Percentiles rank a stretch among this genome's conserved stretches.
These are phyloP conservation scores for Trachops cirrhosus DNA, from an alignment of 2,797 vertebrate genomes.

Conservation along the genomic window DNA sequence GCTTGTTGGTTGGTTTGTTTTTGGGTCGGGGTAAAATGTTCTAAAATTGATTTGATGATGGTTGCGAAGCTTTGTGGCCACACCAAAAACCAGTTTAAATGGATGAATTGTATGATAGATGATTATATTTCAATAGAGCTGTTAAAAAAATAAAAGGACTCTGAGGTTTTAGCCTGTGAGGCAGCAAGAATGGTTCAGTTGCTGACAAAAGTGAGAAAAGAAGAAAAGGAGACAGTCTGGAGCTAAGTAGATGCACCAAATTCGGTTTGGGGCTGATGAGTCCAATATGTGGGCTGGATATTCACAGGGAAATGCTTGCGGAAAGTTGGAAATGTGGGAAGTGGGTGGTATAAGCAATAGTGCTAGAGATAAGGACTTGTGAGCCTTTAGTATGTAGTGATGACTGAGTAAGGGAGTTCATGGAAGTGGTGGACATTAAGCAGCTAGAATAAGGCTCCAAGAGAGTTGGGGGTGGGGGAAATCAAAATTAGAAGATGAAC, in stretches of 20 bases:
- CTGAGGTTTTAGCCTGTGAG: not conserved
- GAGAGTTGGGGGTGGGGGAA: not conserved
- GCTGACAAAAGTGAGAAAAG: not conserved
- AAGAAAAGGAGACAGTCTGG: not conserved
- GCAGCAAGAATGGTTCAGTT: not conserved
- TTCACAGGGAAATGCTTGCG: not conserved
- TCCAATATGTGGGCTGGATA: not conserved
- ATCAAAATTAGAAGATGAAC: not conserved
- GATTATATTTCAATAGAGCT: not conserved
- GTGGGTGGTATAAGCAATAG: not conserved
- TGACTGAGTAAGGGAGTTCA: not conserved
- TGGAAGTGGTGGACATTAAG: not conserved
- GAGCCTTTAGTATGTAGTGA: not conserved
- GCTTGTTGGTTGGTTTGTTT: not conserved
- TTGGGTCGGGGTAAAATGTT: not conserved
- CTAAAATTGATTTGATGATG: not conserved
- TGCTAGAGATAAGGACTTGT: not conserved
- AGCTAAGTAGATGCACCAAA: not conserved
- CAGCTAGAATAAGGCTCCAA: not conserved
- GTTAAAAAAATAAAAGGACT: not conserved
- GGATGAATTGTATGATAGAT: not conserved
- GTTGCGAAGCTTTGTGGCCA: not conserved
- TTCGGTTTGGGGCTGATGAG: not conserved
- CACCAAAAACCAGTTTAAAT: not conserved
- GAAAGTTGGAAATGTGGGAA: not conserved